Evolutionary conservation across 2,888 invertebrate genomes (phyloP).

Genomic region (Heliconius sara): DNA sequence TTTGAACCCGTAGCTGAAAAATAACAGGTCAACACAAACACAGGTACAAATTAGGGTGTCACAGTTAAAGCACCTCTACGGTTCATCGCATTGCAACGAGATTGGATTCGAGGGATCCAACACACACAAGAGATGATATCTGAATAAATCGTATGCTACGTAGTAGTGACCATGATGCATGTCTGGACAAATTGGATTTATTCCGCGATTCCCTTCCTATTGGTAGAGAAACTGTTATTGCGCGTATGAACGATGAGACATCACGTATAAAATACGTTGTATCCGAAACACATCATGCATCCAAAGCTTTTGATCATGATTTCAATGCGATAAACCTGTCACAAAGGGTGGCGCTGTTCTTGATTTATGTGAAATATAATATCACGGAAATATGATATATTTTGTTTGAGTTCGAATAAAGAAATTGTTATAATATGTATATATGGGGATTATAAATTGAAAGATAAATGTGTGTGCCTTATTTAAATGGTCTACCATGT

Average conservation of each 20-base stretch:
- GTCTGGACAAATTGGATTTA: constrained; percentile 81
- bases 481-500: too few species aligned
- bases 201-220: constrained; percentile 72
- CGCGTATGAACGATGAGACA: constrained; percentile 79
- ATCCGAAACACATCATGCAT: constrained; percentile 68
- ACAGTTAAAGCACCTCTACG: constrained; percentile 5
- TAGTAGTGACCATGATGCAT: constrained; percentile 78
- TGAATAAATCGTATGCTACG: constrained; percentile 75
- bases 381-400: constrained; percentile 36
- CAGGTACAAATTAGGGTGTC: constrained; percentile 12
- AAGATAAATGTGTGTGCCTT: too few species aligned
- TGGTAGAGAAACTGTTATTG: constrained; percentile 76
- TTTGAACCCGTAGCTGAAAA: not conserved
- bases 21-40: not conserved
- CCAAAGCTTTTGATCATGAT: constrained; percentile 60
- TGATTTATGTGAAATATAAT: constrained; percentile 54
- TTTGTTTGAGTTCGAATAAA: constrained; percentile 38
- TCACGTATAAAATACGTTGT: constrained; percentile 75
- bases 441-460: too few species aligned
- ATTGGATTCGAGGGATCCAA: constrained; percentile 25
- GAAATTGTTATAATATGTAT: too few species aligned
- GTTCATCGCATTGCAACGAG: constrained; percentile 21
- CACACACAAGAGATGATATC: constrained; percentile 38
- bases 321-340: constrained; percentile 62
- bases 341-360: constrained; percentile 52